A percentile compares a stretch with the other conserved stretches of the same genome.
Evolutionary conservation across 2,888 invertebrate genomes (phyloP).

Genomic region (Chydorus sphaericus): DNA sequence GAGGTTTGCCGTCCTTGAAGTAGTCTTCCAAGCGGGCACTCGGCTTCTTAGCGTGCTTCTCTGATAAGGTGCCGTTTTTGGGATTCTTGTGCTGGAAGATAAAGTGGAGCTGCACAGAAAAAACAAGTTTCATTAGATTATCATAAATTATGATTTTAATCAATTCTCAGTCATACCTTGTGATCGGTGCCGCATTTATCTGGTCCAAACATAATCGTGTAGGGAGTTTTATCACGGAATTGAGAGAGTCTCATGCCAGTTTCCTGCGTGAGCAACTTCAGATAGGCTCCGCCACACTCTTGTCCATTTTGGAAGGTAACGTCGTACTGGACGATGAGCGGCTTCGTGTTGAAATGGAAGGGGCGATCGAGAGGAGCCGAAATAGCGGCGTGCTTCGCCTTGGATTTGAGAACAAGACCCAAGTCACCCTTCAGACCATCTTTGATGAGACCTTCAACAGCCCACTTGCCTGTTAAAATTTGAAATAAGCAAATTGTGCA

Average conservation of each 20-base stretch:
- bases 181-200: constrained; percentile 96
- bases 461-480: constrained; percentile 38
- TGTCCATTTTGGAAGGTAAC: constrained; percentile 88
- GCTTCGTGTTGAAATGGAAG: constrained; percentile 65
- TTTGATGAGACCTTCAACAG: constrained; percentile 56
- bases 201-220: constrained; percentile 99
- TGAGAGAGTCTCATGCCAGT: constrained; percentile 42
- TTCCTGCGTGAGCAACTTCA: constrained; percentile 49
- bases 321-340: constrained; percentile 78
- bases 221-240: constrained; percentile 91
- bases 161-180: constrained; percentile 44
- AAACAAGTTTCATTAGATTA: constrained; percentile 8
- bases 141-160: background rate
- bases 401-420: constrained; percentile 78
- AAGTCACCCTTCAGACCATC: constrained; percentile 67
- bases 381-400: constrained; percentile 93
- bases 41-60: constrained; percentile 92
- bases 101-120: constrained; percentile 43
- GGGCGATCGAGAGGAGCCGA: constrained; percentile 58
- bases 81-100: constrained; percentile 95
- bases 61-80: constrained; percentile 69
- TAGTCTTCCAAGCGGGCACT: constrained; percentile 66
- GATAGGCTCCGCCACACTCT: constrained; percentile 96
- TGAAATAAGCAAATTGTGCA: background rate
- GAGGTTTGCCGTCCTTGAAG: constrained; percentile 84